Evolutionary conservation across 2,113 vertebrate species (phyloP), one percentile per base, ranked within the genome.

Genomic region (Vimba vimba): DNA sequence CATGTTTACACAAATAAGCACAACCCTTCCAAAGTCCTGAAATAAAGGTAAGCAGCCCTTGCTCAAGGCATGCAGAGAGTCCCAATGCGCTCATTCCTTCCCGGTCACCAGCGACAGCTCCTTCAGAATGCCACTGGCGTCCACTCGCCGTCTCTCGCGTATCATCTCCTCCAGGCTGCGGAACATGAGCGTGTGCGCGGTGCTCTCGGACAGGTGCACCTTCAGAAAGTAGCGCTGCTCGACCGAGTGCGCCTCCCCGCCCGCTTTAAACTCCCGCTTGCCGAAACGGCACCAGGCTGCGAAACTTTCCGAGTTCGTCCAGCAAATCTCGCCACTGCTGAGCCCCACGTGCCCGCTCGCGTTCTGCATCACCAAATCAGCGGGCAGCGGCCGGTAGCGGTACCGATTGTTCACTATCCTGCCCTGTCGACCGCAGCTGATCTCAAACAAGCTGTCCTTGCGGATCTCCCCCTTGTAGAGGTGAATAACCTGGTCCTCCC

Each of bases 261-360:
- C 97, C 0, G 97, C 96, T 94, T 99, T 99, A 94, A 99, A 99
- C 94, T 99, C 98, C 89, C 98, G 92, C 90, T 99, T 99, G 82
- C 98, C 98, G 82, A 99, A 99, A 92, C 98, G 96, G 94, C 98
- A 99, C 98, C 98, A 99, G 88, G 98, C 98, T 86, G 98, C 98
- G 94, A 99, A 99, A 95, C 98, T 99, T 95, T 99, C 98, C 10
- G 98, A 99, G 96, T 98, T 97, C 89, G 97, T 97, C 98, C 98
- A 99, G 96, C 97, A 98, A 91, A 98, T 97, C 92, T 99, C 98
- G 86, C 95, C 95, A 91, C 96, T 96, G 91, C 96, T 95, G 89
- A 99, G 95, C 82, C 98, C 98, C 92, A 99, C 92, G 94, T 99
- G 97, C 89, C 97, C 97, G 89, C 94, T 96, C 57, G 98, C 98